These are phyloP conservation scores for Novumbra hubbsi DNA, from an alignment of 2,797 vertebrate genomes.

Conservation along the genomic window DNA sequence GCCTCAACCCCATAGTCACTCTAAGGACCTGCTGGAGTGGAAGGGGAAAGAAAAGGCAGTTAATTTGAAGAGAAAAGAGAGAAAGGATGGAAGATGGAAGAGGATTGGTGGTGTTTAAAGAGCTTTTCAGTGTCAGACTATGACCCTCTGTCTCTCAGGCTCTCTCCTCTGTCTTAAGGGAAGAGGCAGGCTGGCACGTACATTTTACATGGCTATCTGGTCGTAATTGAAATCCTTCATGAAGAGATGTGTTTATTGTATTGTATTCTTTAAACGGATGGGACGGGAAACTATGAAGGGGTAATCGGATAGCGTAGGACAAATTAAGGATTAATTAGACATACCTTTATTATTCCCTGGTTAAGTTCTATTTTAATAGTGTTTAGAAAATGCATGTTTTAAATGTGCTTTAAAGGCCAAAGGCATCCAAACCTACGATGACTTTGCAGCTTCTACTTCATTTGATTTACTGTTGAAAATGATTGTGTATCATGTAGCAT, in stretches of 20 bases:
- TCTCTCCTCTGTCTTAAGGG: neutral
- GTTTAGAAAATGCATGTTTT: too few species aligned
- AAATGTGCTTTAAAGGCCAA: too few species aligned
- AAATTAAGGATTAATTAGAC: too few species aligned
- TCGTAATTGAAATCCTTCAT: constrained; percentile 63
- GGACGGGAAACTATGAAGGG: constrained; percentile 50
- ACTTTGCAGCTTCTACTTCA: too few species aligned
- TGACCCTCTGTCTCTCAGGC: neutral
- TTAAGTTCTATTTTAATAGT: too few species aligned
- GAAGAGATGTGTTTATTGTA: constrained; percentile 47
- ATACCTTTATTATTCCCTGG: too few species aligned
- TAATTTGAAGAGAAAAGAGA: constrained; percentile 65
- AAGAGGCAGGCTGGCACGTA: constrained; percentile 38
- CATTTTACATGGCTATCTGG: constrained; percentile 77
- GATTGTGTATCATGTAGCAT: too few species aligned
- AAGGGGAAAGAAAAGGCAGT: constrained; percentile 53
- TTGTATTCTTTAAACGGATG: constrained; percentile 34
- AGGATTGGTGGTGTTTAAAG: constrained; percentile 31
- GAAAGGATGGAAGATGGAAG: constrained; percentile 36
- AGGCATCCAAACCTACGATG: too few species aligned
- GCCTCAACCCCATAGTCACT: constrained; percentile 54
- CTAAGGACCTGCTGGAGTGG: constrained; percentile 51
- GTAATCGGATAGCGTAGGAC: neutral
- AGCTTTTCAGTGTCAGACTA: neutral
- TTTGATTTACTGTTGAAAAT: too few species aligned